Evolutionary conservation across 2,797 vertebrate species (phyloP).

Genomic region (Smutsia gigantea): DNA sequence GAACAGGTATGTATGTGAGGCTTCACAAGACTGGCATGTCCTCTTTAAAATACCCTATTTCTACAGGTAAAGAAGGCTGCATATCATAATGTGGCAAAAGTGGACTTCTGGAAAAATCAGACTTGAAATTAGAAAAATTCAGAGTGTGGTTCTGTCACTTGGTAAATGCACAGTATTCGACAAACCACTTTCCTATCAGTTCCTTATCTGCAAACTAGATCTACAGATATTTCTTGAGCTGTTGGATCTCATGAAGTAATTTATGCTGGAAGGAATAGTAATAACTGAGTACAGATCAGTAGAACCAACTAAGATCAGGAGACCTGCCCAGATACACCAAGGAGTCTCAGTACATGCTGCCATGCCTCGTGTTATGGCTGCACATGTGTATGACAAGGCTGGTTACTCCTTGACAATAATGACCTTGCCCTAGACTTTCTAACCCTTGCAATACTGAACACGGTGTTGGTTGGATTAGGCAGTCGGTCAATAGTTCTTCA

Average conservation of each 20-base stretch:
- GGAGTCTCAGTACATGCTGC: fast-evolving
- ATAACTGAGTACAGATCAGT: background rate
- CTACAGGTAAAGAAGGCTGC: background rate
- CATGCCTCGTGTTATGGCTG: background rate
- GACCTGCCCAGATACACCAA: no score
- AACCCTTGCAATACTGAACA: background rate
- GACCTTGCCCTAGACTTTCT: background rate
- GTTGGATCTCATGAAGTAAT: background rate
- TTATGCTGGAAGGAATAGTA: background rate
- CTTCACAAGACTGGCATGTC: background rate
- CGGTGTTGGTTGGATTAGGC: background rate
- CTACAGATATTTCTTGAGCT: background rate
- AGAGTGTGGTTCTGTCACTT: background rate
- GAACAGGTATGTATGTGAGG: background rate
- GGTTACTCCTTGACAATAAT: background rate
- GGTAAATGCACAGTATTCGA: background rate
- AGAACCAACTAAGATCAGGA: background rate
- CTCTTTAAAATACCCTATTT: background rate
- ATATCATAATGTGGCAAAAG: background rate
- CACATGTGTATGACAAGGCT: no score
- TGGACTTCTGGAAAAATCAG: background rate
- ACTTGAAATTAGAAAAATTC: background rate
- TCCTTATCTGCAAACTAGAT: background rate
- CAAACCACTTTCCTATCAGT: background rate
- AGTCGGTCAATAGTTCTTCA: background rate